Evolutionary conservation across 2,888 invertebrate genomes (phyloP), one percentile per base, ranked within the genome.

Genomic region (Brachyopa scutellaris): DNA sequence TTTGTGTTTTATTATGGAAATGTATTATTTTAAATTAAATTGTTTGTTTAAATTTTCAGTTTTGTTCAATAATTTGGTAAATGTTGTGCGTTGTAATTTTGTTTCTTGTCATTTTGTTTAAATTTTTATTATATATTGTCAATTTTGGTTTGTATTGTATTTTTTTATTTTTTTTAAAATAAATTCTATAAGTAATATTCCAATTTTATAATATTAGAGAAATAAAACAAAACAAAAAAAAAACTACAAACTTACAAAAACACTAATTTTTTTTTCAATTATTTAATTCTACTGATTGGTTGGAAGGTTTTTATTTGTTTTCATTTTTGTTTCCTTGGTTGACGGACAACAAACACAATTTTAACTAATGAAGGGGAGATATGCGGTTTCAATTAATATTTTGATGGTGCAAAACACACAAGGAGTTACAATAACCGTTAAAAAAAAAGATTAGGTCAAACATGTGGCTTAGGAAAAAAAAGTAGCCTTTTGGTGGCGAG

Each of bases 121-220:
- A 11, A 57, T 67, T 67, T 57, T 21, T 26, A 5, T 26, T 6
- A 26, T 26, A 26, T 26, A 26, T 26, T 9, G 2, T 38, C 19
- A 9, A 67, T 38, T 59, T 33, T 45, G 57, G 33, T 42, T 73
- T 49, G 40, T 33, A 9, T 72, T 21, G 26, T 31, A 33, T 57
- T 38, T 21, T 62, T 23, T 33, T 1, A 21, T 23, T 38, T 53
- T 36, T 38, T 47, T 57, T 42, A 15, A 57, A 51, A 11, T 4
- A 3, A 66, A n/a, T 13, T 57, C 49, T 36, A 49, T 57, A 49
- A 57, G 51, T 38, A 49, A 55, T 72, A 82, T 82, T 82, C 77
- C 77, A 77, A 77, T 61, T 76, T 64, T 70, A 76, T 66, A 62
- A 45, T 80, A 74, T n/a, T 53, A 82, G 26, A 83, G 59, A 79